A percentile compares a stretch with the other conserved stretches of the same genome.
Evolutionary conservation across 2,888 invertebrate genomes (phyloP).

Genomic region (Rhabditoides inermis): DNA sequence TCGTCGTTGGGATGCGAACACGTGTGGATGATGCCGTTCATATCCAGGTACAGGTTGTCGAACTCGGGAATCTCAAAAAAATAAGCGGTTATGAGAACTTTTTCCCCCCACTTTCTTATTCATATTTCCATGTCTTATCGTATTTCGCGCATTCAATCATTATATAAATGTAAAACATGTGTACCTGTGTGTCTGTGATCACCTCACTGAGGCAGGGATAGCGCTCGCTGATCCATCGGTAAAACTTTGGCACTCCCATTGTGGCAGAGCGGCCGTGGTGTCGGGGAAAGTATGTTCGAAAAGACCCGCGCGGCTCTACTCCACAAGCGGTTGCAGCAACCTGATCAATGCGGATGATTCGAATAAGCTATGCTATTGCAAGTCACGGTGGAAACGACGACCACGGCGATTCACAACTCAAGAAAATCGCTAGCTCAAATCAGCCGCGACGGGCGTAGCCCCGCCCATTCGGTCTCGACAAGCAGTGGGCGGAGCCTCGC

Average conservation of each 20-base stretch:
- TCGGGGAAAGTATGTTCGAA: too few species aligned
- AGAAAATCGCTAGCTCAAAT: too few species aligned
- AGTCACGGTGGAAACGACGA: too few species aligned
- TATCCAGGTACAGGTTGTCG: constrained; percentile 89
- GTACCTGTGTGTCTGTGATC: constrained; percentile 85
- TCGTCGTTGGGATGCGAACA: constrained; percentile 93
- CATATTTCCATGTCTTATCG: background rate
- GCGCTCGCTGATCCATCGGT: constrained; percentile 88
- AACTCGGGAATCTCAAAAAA: constrained; percentile 63
- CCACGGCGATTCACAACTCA: too few species aligned
- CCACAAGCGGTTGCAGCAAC: too few species aligned
- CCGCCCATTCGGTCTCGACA: too few species aligned
- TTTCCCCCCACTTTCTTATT: background rate
- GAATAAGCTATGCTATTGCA: too few species aligned
- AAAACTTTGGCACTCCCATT: constrained; percentile 98
- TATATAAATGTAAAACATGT: background rate
- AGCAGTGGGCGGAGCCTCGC: too few species aligned
- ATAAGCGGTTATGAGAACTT: background rate
- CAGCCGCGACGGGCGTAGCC: too few species aligned
- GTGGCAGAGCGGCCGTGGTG: constrained; percentile 1
- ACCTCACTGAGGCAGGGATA: constrained; percentile 92
- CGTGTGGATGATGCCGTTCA: constrained; percentile 93
- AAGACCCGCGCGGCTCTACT: too few species aligned
- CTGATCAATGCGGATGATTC: too few species aligned
- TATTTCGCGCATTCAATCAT: background rate